Base-by-base conservation (phyloP, 1,140 invertebrate species). In the Panulirus ornatus region DNA sequence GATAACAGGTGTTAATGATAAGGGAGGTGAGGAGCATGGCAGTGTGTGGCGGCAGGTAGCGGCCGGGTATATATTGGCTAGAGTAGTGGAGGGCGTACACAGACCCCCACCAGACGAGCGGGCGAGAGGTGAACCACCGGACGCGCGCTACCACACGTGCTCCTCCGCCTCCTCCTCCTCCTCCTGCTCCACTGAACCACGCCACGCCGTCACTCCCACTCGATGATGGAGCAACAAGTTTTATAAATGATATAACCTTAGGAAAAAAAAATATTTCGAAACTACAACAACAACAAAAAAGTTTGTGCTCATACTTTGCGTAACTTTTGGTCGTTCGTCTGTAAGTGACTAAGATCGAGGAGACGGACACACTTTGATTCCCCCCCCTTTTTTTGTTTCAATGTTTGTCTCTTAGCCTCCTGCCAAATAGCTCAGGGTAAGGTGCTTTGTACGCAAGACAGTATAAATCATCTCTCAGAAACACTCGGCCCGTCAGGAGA, bases 1-100 rank as follows among this genome's bases (percentile, higher is more conserved):
- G n/a, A 79, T n/a, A 9, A 44, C 27, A 34, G 76, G 30, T 30
- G 9, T 34, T 27, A 76, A n/a, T 42, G 22, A 76, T 27, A 79
- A 79, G 70, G 9, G 42, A 79, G 51, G 76, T 79, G 42, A 8
- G 42, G 44, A 30, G n/a, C 36, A 30, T 76, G 73, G 42, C 27
- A 14, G 42, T 27, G n/a, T 30, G 75, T 44, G 6, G 36, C 3
- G 78, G 58, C 5, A 42, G 30, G 51, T 19, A 51, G 47, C 22
- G 78, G 2, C 1, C 51, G 71, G 8, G 40, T n/a, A 44, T 38
- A 75, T 75, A 38, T 5, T 38, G 11, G 14, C 40, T 40, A 19
- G 16, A n/a, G 36, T 40, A 3, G 36, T 27, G 16, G 16, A 11
- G n/a, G 34, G 1, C 34, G 19, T 44, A 38, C 34, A 40, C 71